Evolutionary conservation across 2,888 invertebrate species (phyloP).

Genomic region (Lasioglossum zephyrum): DNA sequence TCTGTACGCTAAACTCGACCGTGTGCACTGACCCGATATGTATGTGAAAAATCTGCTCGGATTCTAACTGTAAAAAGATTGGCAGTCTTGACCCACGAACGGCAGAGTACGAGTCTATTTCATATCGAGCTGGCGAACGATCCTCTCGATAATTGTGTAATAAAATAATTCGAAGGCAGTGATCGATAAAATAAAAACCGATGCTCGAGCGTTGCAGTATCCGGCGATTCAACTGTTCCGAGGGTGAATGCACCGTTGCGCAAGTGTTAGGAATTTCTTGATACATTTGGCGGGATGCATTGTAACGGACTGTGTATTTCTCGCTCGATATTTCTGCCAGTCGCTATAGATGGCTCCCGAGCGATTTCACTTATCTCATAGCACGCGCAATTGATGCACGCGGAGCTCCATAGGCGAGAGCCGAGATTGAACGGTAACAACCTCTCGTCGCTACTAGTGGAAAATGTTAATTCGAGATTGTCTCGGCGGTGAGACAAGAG

Average conservation of each 20-base stretch:
- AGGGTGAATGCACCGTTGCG: neutral
- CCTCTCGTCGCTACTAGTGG: too few relatives aligned
- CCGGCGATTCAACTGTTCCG: neutral
- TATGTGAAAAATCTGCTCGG: neutral
- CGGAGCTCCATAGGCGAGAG: neutral
- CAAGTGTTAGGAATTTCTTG: neutral
- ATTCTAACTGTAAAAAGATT: neutral
- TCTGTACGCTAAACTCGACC: neutral
- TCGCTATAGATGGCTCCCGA: neutral
- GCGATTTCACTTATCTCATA: conserved; percentile 11
- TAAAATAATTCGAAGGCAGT: neutral
- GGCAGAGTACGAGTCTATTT: neutral
- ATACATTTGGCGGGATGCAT: conserved; percentile 4
- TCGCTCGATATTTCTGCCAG: neutral
- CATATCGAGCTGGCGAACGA: neutral
- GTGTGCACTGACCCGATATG: neutral
- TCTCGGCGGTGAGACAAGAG: neutral
- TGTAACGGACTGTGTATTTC: conserved; percentile 1
- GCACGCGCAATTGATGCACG: conserved; percentile 3
- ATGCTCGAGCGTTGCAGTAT: neutral
- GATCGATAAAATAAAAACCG: neutral
- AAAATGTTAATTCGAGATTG: conserved; percentile 21
- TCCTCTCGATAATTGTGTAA: neutral
- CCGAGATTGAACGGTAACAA: conserved; percentile 15
- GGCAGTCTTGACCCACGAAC: neutral